These are phyloP conservation scores for Tenthredo mesomela DNA, from an alignment of 2,888 invertebrate genomes.

Conservation along the genomic window DNA sequence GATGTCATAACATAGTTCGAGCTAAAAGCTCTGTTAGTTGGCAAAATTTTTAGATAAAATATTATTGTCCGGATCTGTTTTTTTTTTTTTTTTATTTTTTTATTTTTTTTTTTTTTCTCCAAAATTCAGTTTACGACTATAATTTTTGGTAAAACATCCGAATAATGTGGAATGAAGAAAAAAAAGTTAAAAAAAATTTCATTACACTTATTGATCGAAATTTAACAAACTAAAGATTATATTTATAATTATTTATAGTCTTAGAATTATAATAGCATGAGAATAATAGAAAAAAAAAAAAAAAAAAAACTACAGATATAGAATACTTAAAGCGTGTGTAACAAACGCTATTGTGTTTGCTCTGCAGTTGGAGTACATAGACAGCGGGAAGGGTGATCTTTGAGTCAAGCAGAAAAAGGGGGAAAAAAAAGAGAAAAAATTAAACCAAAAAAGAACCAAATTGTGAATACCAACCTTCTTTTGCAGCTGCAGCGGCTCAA, in stretches of 20 bases:
- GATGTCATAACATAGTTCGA: not conserved
- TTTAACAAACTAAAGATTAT: not conserved
- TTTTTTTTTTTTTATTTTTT: too few species aligned
- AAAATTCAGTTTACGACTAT: not conserved
- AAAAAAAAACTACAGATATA: not conserved
- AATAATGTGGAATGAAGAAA: too few species aligned
- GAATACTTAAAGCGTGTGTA: not conserved
- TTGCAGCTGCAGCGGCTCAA: constrained; percentile 77
- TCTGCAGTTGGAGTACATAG: constrained; percentile 77
- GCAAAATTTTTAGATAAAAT: too few species aligned
- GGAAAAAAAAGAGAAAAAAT: constrained; percentile 28
- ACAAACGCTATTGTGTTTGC: constrained; percentile 60
- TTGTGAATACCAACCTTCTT: constrained; percentile 61
- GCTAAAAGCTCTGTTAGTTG: too few species aligned
- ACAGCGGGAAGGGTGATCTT: constrained; percentile 75
- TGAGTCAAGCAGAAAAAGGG: constrained; percentile 60
- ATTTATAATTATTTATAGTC: not conserved
- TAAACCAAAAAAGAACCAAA: not conserved
- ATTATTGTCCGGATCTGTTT: too few species aligned
- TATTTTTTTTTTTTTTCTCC: too few species aligned
- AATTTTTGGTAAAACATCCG: not conserved
- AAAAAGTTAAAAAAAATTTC: too few species aligned
- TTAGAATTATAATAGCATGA: constrained; percentile 19
- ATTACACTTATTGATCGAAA: too few species aligned
- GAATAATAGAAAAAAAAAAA: not conserved